Base-by-base conservation (phyloP, 30 jellyfish, hydroid and myxozoan species). In the Nemopilema nomurai region DNA sequence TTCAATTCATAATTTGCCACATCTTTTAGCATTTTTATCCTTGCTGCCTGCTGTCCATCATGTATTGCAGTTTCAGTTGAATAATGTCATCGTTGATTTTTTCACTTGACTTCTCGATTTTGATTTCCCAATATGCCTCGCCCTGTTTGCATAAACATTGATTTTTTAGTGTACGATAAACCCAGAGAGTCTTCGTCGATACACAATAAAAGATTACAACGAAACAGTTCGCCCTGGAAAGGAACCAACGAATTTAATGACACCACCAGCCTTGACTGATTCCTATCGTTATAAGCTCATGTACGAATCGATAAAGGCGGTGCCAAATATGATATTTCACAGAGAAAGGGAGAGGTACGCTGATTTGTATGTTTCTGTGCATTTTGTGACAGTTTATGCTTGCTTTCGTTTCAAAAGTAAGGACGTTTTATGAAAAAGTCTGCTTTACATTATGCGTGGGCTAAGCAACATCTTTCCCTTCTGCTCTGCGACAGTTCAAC, bases 191-290 rank as follows among this genome's bases (percentile, higher is more conserved):
- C 89, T 89, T 71, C 82, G 81, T 41, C 66, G 57, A 69, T 82
- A 74, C 74, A 29, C 90, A 29, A 79, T 65, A 88, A 74, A 81
- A 75, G 74, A 73, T 0, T 89, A 74, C 81, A 81, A 80, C 66
- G 89, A 89, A 68, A 80, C 83, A 4, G 92, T 89, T 17, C 96
- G 71, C 16, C 87, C 89, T 26, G 96, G 96, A n/a, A 89, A 89
- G 57, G 79, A 77, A 25, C 96, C 96, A 4, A 89, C 96, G 16
- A 89, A 82, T 51, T 81, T 89, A 53, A 57, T 89, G 89, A 89
- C 84, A 20, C 51, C 79, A 20, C 69, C 74, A 0, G 96, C 96
- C 1, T 81, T 89, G 68, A 50, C 81, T 23, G 92, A 79, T 71
- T 81, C 96, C 16, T 89, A 76, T 31, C 74, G 79, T 18, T 80